phyloP scores from a whole-genome alignment of 2,888 invertebrate genomes.

The Rhamphomyia laevipes region DNA sequence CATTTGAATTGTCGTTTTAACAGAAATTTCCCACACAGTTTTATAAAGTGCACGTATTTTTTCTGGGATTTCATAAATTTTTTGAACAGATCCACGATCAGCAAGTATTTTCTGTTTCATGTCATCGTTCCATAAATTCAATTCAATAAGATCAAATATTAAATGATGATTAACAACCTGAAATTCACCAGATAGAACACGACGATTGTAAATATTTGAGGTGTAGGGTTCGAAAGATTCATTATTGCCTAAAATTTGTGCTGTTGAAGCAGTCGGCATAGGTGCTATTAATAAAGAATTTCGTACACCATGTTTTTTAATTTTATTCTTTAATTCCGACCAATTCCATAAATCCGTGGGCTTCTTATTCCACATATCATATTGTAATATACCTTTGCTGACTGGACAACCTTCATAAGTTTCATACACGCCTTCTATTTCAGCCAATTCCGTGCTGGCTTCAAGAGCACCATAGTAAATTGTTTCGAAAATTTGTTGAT shows the following conservation, averaged over 20 bases:
- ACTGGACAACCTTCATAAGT: conserved; percentile 83
- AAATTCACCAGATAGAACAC: conserved; percentile 87
- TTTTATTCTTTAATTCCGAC: conserved; percentile 63
- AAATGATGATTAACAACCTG: conserved; percentile 89
- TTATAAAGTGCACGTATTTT: conserved; percentile 76
- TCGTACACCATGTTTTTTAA: conserved; percentile 72
- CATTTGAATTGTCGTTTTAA: conserved; percentile 81
- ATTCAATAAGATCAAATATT: conserved; percentile 74
- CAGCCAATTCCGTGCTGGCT: conserved; percentile 81
- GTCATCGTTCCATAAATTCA: conserved; percentile 79
- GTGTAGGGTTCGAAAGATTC: conserved; percentile 94
- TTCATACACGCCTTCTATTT: conserved; percentile 67
- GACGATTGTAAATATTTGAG: conserved; percentile 81
- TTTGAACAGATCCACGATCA: conserved; percentile 79
- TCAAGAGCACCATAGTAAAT: conserved; percentile 87
- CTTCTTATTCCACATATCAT: conserved; percentile 87
- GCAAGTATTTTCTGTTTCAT: conserved; percentile 87
- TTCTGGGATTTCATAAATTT: conserved; percentile 63
- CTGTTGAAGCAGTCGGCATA: conserved; percentile 95
- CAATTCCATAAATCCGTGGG: conserved; percentile 83
- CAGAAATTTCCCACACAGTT: conserved; percentile 90
- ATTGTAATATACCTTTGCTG: conserved; percentile 83
- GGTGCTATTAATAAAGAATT: conserved; percentile 85
- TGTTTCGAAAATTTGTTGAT: conserved; percentile 89
- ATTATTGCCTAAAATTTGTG: conserved; percentile 95